Base-by-base conservation (phyloP, 2,797 vertebrate genomes). In the Odontamblyopus rebecca region DNA sequence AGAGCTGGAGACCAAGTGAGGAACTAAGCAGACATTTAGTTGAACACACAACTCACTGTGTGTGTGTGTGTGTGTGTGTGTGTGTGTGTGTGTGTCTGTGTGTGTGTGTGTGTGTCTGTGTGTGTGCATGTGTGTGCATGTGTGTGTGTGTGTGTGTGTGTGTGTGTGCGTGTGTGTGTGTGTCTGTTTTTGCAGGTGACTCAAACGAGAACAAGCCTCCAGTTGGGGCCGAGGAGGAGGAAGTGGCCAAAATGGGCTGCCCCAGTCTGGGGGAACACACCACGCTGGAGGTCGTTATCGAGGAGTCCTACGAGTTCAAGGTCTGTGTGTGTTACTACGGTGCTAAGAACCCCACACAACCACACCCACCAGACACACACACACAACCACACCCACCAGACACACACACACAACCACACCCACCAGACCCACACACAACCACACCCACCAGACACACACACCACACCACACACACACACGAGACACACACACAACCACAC, bases 301-400 rank as follows among this genome's bases (percentile, higher is more conserved):
- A 96, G 29, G 95, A 96, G 80, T 96, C 95, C 56, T 96, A 96
- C 48, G 95, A 96, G 80, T 96, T 96, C 48, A 96, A 96, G 95
- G 94, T 66, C 2, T 51, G 64, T 50, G 1, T 15, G 19, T 38
- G 4, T 9, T 5, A 61, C 5, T 48, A 13, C 4, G 19, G 53
- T 7, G 4, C 15, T 19, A 4, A 15, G 4, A 7, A 8, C 16
- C 44, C 1, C 19, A 53, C 51, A 48, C 44, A 48, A 48, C 11
- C 51, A 53, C 19, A 38, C 35, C 35, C 35, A 38, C 13, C 15
- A 51, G 4, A 3, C 48, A 16, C 15, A 15, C 23, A 23, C 23
- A 23, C 23, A 23, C 23, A 23, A 23, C 23, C 23, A 23, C 23
- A 23, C 23, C 23, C 23, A 23, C 23, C 23, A 23, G 23, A 23